These are phyloP conservation scores for Idaea biselata DNA, from an alignment of 2,888 invertebrate species.

Conservation along the genomic window DNA sequence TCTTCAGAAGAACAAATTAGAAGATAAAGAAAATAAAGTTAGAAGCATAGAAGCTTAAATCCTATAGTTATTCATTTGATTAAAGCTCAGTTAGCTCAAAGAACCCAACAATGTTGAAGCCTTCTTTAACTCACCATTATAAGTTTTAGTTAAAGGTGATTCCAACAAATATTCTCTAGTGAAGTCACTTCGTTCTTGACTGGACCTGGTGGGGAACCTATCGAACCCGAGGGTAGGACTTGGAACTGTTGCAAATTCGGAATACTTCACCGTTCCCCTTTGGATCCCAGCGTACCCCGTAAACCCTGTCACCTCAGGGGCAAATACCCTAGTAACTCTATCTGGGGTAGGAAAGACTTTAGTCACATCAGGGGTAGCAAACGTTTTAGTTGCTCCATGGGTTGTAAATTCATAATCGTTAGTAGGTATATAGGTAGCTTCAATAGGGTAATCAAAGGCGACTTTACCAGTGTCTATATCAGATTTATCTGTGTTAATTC, in stretches of 20 bases:
- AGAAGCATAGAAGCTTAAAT: conserved; percentile 3
- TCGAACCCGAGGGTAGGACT: neutral
- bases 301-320: neutral
- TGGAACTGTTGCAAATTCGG: neutral
- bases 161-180: conserved; percentile 73
- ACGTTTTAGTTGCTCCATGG: conserved; percentile 14
- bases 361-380: conserved; percentile 20
- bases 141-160: conserved; percentile 70
- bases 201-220: conserved; percentile 32
- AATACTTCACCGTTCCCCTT: conserved; percentile 17
- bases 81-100: neutral
- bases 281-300: conserved; percentile 30
- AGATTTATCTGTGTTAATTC: conserved; percentile 33
- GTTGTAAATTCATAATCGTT: conserved; percentile 1
- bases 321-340: neutral
- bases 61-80: neutral
- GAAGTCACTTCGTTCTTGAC: conserved; percentile 63
- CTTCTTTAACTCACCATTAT: conserved; percentile 58
- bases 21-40: too few species aligned
- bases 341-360: conserved; percentile 9
- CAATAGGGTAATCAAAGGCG: conserved; percentile 13
- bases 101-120: conserved; percentile 1
- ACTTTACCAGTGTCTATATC: conserved; percentile 26
- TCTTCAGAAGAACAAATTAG: conserved; percentile 1
- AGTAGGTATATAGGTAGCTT: neutral